Evolutionary conservation across 2,797 vertebrate species (phyloP), one percentile per base, ranked within the genome.

Genomic region (Denticeps clupeoides): DNA sequence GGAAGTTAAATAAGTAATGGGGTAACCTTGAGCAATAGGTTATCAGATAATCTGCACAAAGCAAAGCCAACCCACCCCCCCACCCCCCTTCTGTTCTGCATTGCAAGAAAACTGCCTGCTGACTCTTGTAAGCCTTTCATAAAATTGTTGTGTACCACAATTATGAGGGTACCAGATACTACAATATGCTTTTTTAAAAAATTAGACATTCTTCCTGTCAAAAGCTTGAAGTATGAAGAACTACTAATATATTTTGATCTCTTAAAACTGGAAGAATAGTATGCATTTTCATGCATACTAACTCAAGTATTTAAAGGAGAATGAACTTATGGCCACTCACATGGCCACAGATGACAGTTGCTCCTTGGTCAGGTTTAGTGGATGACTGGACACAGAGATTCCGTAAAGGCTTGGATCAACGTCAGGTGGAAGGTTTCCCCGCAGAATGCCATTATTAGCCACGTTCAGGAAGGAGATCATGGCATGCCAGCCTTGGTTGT

Each of bases 401-500:
- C 95, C 94, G 0, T 89, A 93, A 21, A 62, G 59, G 8, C 68
- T 75, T 12, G 84, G 85, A 35, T 88, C 81, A 37, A 66, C 64
- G 54, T 76, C 85, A 2, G 72, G 64, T 2, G 82, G 83, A 53
- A 99, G 77, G 56, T 75, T 90, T 40, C 87, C 89, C 29, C 95
- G 84, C 56, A 99, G 86, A 54, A 97, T 87, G 47, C 83, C 91
- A 3, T 99, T 99, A 74, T 86, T 92, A 62, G 91, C 90, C 51
- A 92, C 87, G 1, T 85, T 84, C 48, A 99, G 70, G 63, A 98
- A 98, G 11, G 95, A 85, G 19, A 72, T 83, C 5, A 97, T 53
- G 10, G 87, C 76, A 37, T 99, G 95, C 88, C 90, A 95, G 3
- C 87, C 94, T 60, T 88, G 79, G 78, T 99, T 99, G 65, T 97